Conservation (phyloP, 2,797 vertebrate genomes). For the Pseudochirops cupreus region DNA sequence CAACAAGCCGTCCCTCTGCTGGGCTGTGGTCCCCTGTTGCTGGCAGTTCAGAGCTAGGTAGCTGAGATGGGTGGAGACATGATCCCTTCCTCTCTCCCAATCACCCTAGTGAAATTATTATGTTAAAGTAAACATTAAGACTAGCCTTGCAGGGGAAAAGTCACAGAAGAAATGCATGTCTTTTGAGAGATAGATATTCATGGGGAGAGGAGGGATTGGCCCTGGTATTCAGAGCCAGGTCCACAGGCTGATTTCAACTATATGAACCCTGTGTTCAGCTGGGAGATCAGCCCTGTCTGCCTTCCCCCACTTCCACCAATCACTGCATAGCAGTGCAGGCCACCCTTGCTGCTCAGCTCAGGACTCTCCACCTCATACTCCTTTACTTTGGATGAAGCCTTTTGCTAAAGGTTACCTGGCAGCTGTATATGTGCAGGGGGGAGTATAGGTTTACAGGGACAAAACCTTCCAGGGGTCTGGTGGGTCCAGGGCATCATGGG, state of each 20-base stretch:
- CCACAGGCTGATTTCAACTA: fast-evolving
- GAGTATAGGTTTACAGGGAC: background rate
- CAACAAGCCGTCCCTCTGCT: constrained; percentile 50
- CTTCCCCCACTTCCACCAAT: background rate
- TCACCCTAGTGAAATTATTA: background rate
- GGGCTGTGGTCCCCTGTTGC: background rate
- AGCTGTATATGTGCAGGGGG: background rate
- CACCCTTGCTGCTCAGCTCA: background rate
- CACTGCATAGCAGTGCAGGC: background rate
- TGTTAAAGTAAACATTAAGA: background rate
- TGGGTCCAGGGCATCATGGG: background rate
- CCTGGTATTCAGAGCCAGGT: background rate
- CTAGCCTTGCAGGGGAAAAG: background rate
- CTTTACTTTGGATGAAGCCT: background rate
- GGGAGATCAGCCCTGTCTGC: background rate
- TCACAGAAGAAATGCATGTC: background rate
- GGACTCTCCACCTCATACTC: background rate
- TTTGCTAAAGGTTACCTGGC: background rate
- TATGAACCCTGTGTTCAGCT: background rate
- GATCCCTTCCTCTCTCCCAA: background rate
- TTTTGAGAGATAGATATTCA: fast-evolving
- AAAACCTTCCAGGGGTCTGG: fast-evolving
- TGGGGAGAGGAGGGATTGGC: background rate
- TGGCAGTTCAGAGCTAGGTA: background rate
- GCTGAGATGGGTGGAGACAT: background rate